Evolutionary conservation across 2,113 vertebrate genomes (phyloP), one percentile per base, ranked within the genome.

Genomic region (Syngnathus typhle): DNA sequence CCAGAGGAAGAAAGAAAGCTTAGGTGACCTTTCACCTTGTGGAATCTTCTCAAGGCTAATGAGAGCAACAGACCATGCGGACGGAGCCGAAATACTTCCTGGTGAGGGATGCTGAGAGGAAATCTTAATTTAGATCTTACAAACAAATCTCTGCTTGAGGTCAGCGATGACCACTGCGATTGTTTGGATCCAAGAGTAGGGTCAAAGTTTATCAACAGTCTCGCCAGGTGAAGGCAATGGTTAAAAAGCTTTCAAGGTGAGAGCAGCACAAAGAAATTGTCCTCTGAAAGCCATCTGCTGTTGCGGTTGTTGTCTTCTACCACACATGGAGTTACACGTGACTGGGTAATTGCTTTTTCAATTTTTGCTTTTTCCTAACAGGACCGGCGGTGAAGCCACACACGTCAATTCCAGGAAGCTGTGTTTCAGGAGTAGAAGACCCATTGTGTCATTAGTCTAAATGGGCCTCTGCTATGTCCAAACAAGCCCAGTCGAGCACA

Each of bases 301-400:
- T 64, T 54, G 64, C 59, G 52, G 63, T 62, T 68, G 52, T 75
- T 70, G 60, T 72, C 32, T 60, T 61, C 66, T 63, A 56, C 58
- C 63, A 49, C 63, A 66, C 38, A 13, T 12, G 13, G 18, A 21
- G 4, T 21, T 32, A 27, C 59, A 61, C 13, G 59, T 60, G 37
- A 60, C 37, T 12, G 9, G 72, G 80, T 85, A 83, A 88, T 87
- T 84, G 80, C 77, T 82, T 86, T 84, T 84, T 82, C 79, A 86
- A 77, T 82, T 79, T 72, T 78, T 69, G 73, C 58, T 83, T 79
- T 72, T 78, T 69, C 73, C 58, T 83, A 86, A 85, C 75, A 78
- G 84, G 72, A 81, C 81, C 71, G 83, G 72, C 68, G 49, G 44
- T 52, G 67, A 49, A 74, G 61, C 38, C 18, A 66, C 55, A 47